These are phyloP conservation scores for Calyptomena viridis DNA, from an alignment of 2,113 vertebrate genomes.

Conservation along the genomic window DNA sequence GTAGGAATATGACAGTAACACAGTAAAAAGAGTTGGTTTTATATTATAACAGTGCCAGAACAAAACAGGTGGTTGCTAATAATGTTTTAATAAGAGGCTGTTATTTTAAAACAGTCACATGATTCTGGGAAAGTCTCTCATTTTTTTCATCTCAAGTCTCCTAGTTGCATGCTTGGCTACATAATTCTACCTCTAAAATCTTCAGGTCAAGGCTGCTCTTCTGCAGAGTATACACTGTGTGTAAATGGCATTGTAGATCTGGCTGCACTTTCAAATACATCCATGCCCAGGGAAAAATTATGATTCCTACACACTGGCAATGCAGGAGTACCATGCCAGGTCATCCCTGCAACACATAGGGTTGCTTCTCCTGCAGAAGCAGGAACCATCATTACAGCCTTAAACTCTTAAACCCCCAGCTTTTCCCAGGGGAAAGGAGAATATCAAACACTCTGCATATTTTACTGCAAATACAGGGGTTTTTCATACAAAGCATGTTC, in stretches of 20 bases:
- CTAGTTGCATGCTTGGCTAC: not conserved
- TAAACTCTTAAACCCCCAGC: not conserved
- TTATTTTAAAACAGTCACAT: not conserved
- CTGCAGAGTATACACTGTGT: not conserved
- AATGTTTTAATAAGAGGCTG: not conserved
- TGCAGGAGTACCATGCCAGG: fast-evolving
- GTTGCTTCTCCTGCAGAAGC: not conserved
- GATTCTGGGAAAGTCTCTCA: not conserved
- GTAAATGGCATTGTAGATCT: not conserved
- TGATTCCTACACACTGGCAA: not conserved
- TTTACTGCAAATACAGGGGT: not conserved
- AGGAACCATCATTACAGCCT: not conserved
- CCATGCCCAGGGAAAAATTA: not conserved
- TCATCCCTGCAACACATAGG: not conserved
- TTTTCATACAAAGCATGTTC: not conserved
- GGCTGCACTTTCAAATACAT: not conserved
- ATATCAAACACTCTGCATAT: not conserved
- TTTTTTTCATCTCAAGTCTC: not conserved
- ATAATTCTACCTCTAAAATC: not conserved
- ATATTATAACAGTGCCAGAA: fast-evolving
- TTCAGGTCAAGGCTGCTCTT: not conserved
- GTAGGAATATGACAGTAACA: not conserved
- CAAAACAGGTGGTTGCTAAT: not conserved
- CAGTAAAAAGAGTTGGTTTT: not conserved
- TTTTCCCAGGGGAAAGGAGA: not conserved